A percentile compares a stretch with the other conserved stretches of the same genome.
Evolutionary conservation across 2,113 vertebrate genomes (phyloP).

Genomic region (Agapornis roseicollis): DNA sequence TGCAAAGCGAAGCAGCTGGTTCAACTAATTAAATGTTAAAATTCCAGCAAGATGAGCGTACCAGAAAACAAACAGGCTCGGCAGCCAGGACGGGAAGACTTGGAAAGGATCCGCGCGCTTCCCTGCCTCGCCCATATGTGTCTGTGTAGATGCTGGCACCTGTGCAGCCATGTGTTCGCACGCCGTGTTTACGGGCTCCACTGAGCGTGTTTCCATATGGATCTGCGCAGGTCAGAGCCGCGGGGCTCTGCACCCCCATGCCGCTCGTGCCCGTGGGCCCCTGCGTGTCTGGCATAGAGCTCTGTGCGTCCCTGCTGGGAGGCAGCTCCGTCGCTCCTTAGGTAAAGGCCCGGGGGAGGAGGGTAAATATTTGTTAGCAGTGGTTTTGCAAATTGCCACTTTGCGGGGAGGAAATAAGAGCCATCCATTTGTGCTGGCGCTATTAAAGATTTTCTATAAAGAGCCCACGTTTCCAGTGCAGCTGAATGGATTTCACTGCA

Average conservation of each 20-base stretch:
- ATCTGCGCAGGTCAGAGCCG: accelerated
- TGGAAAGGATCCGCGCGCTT: background rate
- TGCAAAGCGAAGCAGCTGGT: constrained; percentile 65
- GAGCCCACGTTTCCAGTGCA: constrained; percentile 72
- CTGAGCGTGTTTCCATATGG: accelerated
- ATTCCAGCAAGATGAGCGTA: constrained; percentile 39
- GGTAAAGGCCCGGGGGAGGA: background rate
- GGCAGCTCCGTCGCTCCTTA: background rate
- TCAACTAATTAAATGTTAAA: constrained; percentile 68
- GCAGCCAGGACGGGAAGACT: background rate
- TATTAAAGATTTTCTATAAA: constrained; percentile 82
- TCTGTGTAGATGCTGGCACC: background rate
- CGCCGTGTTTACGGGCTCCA: accelerated
- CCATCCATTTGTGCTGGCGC: constrained; percentile 74
- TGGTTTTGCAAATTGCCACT: constrained; percentile 68
- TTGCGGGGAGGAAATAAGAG: constrained; percentile 76
- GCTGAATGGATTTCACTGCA: constrained; percentile 78
- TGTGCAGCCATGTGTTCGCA: background rate
- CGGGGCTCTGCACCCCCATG: accelerated
- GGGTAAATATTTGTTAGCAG: constrained; percentile 61
- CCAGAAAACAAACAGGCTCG: constrained; percentile 40
- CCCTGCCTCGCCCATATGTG: background rate
- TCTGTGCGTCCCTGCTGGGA: background rate
- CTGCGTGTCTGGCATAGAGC: background rate
- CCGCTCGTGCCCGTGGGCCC: background rate